Evolutionary conservation across 2,888 invertebrate species (phyloP), one percentile per base, ranked within the genome.

Genomic region (Antheraea yamamai): DNA sequence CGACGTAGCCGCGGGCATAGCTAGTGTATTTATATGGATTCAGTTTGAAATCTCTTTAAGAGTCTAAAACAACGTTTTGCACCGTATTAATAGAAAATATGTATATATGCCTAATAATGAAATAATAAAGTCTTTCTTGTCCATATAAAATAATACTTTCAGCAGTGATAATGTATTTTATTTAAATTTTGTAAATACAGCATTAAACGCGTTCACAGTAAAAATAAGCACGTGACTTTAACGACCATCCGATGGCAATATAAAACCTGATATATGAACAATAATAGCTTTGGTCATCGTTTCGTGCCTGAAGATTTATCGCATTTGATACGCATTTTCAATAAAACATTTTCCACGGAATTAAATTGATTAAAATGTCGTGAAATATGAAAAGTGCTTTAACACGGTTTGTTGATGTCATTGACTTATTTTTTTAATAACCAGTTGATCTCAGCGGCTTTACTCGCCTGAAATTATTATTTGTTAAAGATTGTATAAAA

Each of bases 201-300:
- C 14, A 35, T 20, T 47, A 47, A 47, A 47, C 47, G 47, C 47
- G 30, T 68, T 35, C 20, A 35, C 68, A 18, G 68, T 68, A 30
- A 68, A 68, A 68, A 68, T 30, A 66, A 39, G 20, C 39, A 39
- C 70, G 39, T 70, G 70, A 39, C 39, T 70, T 70, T 70, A 70
- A 70, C 39, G 39, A 39, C 70, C 70, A 39, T n/a, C 20, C 70
- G 70, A 39, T n/a, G 10, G 35, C n/a, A 70, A 70, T 39, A 70
- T 39, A 39, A 39, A 68, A 70, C 39, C 70, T 39, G 70, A 39
- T 7, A 35, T 68, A 39, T 70, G 39, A 70, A 70, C 39, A 70
- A 70, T 70, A 39, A 39, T 26, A 66, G 26, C 16, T 66, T 30
- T n/a, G 70, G 70, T n/a, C 35, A 39, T 70, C 70, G 70, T n/a